A percentile compares a stretch with the other conserved stretches of the same genome.
Evolutionary conservation across 2,797 vertebrate species (phyloP).

Genomic region (Ctenopoma multispine): DNA sequence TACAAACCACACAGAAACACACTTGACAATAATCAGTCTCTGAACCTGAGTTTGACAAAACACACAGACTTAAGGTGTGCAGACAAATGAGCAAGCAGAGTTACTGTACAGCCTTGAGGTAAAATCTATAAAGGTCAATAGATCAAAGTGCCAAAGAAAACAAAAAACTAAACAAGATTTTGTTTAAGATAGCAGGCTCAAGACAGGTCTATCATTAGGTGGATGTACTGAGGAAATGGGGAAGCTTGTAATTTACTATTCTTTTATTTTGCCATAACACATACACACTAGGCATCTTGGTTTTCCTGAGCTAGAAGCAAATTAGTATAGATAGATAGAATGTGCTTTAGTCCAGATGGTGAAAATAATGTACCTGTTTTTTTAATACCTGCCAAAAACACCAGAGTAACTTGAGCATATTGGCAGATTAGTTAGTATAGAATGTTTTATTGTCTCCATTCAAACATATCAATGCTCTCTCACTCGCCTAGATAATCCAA

Average conservation of each 20-base stretch:
- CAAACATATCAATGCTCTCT: not conserved
- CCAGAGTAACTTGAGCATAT: not conserved
- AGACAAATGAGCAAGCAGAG: conserved; percentile 34
- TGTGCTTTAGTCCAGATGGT: too few species aligned
- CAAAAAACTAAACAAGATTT: not conserved
- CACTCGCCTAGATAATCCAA: too few species aligned
- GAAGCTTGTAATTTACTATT: not conserved
- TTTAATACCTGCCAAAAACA: not conserved
- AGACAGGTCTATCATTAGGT: not conserved
- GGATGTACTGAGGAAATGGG: not conserved
- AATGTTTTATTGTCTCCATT: too few species aligned
- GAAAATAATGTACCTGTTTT: not conserved
- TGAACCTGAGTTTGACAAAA: conserved; percentile 17
- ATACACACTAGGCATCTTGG: too few species aligned
- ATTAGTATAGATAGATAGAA: too few species aligned
- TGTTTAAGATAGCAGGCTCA: not conserved
- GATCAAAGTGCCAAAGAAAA: conserved; percentile 29
- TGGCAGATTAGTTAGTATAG: not conserved
- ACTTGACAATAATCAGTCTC: conserved; percentile 42
- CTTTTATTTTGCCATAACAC: not conserved
- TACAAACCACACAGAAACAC: conserved; percentile 21
- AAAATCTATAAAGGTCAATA: conserved; percentile 46
- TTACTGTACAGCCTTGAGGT: conserved; percentile 32
- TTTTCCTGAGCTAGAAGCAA: too few species aligned
- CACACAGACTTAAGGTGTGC: conserved; percentile 35